Evolutionary conservation across 2,113 vertebrate species (phyloP).

Genomic region (Daphoenositta chrysoptera): DNA sequence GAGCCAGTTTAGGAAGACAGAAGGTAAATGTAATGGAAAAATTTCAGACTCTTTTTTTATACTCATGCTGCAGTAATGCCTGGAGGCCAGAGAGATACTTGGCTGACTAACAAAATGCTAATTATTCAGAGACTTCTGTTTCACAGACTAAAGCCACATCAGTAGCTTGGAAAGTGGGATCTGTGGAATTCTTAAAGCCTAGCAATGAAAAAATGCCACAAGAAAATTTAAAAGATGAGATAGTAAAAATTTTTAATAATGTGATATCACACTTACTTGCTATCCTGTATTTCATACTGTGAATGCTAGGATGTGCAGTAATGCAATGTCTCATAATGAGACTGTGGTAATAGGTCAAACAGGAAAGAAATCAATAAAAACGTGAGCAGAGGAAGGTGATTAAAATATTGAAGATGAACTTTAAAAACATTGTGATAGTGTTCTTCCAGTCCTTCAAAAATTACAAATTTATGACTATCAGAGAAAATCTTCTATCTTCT

Average conservation of each 20-base stretch:
- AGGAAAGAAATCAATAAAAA: not conserved
- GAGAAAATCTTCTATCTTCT: not conserved
- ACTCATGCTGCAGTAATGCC: not conserved
- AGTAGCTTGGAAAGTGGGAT: not conserved
- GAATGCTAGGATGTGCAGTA: not conserved
- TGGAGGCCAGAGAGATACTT: conserved; percentile 12
- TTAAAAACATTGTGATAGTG: not conserved
- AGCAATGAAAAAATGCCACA: not conserved
- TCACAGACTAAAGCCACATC: not conserved
- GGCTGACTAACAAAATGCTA: conserved; percentile 35
- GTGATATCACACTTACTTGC: not conserved
- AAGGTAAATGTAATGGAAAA: not conserved
- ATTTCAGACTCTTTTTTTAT: not conserved
- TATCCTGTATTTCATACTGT: not conserved
- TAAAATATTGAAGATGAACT: not conserved
- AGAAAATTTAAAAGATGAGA: not conserved
- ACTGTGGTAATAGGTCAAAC: not conserved
- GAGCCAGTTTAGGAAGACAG: not conserved
- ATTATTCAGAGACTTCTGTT: conserved; percentile 21
- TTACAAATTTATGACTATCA: not conserved
- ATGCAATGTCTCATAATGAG: not conserved
- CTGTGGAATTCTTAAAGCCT: not conserved
- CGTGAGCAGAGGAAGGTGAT: not conserved
- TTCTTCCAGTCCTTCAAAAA: not conserved
- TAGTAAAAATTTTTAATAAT: not conserved